These are phyloP conservation scores for Elmis aenea DNA, from an alignment of 2,888 invertebrate genomes.

Conservation along the genomic window DNA sequence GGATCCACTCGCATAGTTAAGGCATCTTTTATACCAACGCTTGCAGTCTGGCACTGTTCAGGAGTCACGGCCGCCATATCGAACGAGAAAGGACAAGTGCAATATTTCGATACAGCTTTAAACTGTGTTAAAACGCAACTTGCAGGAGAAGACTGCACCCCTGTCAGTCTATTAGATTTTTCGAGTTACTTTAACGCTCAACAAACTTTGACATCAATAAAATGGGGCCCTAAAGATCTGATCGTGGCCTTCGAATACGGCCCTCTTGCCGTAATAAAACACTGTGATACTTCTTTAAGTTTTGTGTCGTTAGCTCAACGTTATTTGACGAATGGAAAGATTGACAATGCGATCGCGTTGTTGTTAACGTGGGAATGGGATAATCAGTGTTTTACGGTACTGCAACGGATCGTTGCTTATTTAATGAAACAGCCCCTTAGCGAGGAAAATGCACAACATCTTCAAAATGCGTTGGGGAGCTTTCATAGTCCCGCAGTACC, in stretches of 20 bases:
- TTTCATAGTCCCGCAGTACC: conserved; percentile 68
- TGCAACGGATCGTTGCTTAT: conserved; percentile 68
- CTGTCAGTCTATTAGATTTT: conserved; percentile 59
- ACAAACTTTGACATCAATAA: conserved; percentile 36
- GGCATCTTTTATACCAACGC: conserved; percentile 73
- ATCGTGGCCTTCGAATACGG: conserved; percentile 59
- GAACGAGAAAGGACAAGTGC: conserved; percentile 68
- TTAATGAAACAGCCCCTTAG: conserved; percentile 56
- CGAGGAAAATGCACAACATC: conserved; percentile 57
- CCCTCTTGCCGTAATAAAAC: conserved; percentile 47
- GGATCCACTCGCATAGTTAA: conserved; percentile 72
- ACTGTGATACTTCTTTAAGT: conserved; percentile 34
- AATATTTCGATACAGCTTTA: conserved; percentile 70
- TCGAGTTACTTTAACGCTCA: conserved; percentile 54
- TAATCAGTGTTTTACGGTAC: conserved; percentile 65
- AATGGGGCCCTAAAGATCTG: conserved; percentile 44
- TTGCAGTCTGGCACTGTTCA: conserved; percentile 67
- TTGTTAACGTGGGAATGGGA: conserved; percentile 67
- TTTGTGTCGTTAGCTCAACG: conserved; percentile 41
- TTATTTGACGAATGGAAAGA: conserved; percentile 59
- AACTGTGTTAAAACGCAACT: conserved; percentile 63
- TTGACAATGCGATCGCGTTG: conserved; percentile 66
- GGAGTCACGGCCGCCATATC: conserved; percentile 63
- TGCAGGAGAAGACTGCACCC: conserved; percentile 59
- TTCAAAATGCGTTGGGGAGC: conserved; percentile 75